phyloP scores from a whole-genome alignment of 2,113 vertebrate genomes.

The Urocolius indicus region DNA sequence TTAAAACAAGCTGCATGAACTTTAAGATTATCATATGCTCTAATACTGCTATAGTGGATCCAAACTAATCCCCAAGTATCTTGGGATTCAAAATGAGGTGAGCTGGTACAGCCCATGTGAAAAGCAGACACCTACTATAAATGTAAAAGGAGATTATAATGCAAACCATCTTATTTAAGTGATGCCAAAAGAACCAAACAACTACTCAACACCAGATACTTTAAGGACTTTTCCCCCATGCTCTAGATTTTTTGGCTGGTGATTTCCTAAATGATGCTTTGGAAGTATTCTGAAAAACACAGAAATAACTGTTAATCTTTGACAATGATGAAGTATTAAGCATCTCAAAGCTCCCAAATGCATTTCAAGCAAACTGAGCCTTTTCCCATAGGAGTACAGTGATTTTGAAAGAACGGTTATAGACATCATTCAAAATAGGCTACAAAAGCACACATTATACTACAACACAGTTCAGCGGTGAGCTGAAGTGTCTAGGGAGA shows the following conservation, averaged over 20 bases:
- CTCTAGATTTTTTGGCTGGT: constrained; percentile 41
- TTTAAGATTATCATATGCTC: background rate
- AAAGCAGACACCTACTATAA: background rate
- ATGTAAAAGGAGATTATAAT: background rate
- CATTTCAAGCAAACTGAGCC: constrained; percentile 11
- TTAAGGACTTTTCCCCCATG: background rate
- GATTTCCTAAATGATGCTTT: constrained; percentile 37
- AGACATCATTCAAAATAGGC: background rate
- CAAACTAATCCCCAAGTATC: background rate
- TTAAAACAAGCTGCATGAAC: background rate
- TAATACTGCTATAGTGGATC: background rate
- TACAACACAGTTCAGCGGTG: background rate
- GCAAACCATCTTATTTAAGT: background rate
- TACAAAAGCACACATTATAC: background rate
- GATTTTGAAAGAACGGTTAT: background rate
- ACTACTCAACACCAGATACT: constrained; percentile 16
- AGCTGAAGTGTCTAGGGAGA: background rate
- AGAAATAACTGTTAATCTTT: background rate
- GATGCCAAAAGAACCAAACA: background rate
- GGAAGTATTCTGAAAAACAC: constrained; percentile 39
- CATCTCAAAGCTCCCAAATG: background rate
- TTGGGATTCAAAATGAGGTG: background rate
- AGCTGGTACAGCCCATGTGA: background rate
- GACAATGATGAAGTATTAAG: constrained; percentile 5
- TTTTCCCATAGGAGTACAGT: background rate